Conservation (phyloP, 1,140 invertebrate species). For the Anastrepha ludens region DNA sequence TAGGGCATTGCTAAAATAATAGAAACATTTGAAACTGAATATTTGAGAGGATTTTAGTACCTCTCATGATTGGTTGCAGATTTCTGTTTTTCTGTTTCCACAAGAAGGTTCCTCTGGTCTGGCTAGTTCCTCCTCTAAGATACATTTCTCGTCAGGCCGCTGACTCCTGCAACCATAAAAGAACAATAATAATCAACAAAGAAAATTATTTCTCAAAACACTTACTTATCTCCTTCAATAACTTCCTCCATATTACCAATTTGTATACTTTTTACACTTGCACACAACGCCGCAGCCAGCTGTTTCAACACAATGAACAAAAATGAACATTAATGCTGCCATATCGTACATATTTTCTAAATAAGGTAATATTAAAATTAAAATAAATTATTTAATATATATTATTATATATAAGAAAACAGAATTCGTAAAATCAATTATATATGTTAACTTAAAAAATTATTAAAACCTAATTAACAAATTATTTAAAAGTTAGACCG, state of each 20-base stretch:
- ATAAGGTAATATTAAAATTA: too few species aligned
- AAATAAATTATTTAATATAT: too few species aligned
- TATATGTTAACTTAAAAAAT: too few species aligned
- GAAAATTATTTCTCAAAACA: not conserved
- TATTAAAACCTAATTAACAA: too few species aligned
- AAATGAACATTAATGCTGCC: conserved; percentile 18
- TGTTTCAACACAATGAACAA: not conserved
- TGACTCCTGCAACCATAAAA: not conserved
- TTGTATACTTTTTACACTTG: not conserved
- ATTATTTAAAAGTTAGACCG: too few species aligned
- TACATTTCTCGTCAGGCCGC: not conserved
- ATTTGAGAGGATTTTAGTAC: too few species aligned
- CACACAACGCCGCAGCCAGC: not conserved
- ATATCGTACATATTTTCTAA: not conserved
- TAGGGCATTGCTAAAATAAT: not conserved
- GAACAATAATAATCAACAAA: too few species aligned
- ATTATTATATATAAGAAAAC: too few species aligned
- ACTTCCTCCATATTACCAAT: not conserved
- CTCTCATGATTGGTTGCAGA: too few species aligned
- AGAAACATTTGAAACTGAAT: not conserved
- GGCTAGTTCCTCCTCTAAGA: too few species aligned
- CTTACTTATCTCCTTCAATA: not conserved
- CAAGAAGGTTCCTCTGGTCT: not conserved
- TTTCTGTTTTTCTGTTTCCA: not conserved
- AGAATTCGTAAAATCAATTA: too few species aligned